These are phyloP conservation scores for Zaprionus nigranus DNA, from an alignment of 1,140 invertebrate genomes.

Conservation along the genomic window DNA sequence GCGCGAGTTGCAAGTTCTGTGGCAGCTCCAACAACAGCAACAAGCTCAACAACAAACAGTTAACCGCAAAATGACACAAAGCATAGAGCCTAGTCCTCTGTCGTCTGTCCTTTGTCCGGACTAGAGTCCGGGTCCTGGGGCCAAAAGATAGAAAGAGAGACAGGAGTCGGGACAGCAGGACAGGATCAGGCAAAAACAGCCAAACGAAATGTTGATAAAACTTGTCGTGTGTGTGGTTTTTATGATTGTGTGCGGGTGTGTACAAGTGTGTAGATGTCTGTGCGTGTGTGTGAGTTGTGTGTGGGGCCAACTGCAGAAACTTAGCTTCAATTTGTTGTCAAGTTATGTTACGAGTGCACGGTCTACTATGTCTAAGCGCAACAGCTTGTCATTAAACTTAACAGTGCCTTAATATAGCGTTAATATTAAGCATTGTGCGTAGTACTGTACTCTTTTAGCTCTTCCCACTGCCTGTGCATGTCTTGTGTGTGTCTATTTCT, in stretches of 20 bases:
- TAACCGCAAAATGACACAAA: constrained; percentile 73
- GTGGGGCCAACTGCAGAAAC: constrained; percentile 23
- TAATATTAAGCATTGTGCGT: constrained; percentile 36
- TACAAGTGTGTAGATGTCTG: constrained; percentile 11
- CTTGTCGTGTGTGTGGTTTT: constrained; percentile 56
- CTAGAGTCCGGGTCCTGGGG: constrained; percentile 22
- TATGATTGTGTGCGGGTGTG: constrained; percentile 2
- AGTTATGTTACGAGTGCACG: constrained; percentile 11
- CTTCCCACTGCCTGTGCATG: constrained; percentile 48
- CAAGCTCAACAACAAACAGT: constrained; percentile 29
- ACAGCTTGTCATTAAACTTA: constrained; percentile 44
- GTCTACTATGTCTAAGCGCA: constrained; percentile 22
- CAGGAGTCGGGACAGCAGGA: constrained; percentile 19
- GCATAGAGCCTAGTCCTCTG: constrained; percentile 39
- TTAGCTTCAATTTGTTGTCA: constrained; percentile 32
- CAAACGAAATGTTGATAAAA: constrained; percentile 68
- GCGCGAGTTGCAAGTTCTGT: constrained; percentile 41
- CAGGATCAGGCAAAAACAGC: constrained; percentile 58
- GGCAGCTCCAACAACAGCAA: constrained; percentile 43
- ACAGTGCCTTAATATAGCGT: constrained; percentile 28
- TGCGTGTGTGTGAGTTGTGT: constrained; percentile 17
- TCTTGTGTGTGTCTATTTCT: constrained; percentile 20
- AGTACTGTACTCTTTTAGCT: background rate
- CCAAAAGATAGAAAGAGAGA: constrained; percentile 25
- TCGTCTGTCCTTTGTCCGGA: background rate